Percentiles rank a stretch among this genome's conserved stretches.
Evolutionary conservation across 2,888 invertebrate species (phyloP).

Genomic region (Selenia dentaria): DNA sequence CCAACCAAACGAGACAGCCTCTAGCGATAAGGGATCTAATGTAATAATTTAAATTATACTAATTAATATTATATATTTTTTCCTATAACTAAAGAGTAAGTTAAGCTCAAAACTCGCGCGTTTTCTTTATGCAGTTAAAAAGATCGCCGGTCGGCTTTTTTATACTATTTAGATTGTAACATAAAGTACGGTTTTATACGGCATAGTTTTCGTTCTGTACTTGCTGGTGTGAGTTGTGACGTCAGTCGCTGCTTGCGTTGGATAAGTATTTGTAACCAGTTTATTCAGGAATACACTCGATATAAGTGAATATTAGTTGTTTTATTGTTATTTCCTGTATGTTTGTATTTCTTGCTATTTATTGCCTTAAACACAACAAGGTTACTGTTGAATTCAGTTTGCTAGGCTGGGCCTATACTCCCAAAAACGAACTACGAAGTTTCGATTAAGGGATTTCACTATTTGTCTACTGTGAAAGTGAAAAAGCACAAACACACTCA

Average conservation of each 20-base stretch:
- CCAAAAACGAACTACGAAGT: no score
- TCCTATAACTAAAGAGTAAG: constrained; percentile 80
- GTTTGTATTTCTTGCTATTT: no score
- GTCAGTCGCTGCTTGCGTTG: constrained; percentile 57
- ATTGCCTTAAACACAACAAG: no score
- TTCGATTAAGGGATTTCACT: no score
- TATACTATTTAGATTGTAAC: constrained; percentile 77
- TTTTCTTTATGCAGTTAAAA: constrained; percentile 58
- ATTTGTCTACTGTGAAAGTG: no score
- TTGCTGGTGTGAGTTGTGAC: constrained; percentile 63
- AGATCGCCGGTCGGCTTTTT: constrained; percentile 70
- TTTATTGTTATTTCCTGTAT: constrained; percentile 52
- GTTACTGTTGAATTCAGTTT: no score
- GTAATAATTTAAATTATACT: constrained; percentile 83
- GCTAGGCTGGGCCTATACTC: no score
- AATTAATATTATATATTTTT: constrained; percentile 75
- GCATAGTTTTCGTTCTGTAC: constrained; percentile 64
- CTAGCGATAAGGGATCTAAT: constrained; percentile 70
- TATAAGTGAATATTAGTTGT: constrained; percentile 76
- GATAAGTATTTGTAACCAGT: constrained; percentile 82
- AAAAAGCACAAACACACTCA: no score
- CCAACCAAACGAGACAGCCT: constrained; percentile 34
- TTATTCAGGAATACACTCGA: constrained; percentile 84
- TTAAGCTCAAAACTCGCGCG: constrained; percentile 75
- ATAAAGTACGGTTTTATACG: constrained; percentile 66